Evolutionary conservation across 2,888 invertebrate genomes (phyloP), one percentile per base, ranked within the genome.

Genomic region (Agriopis leucophaearia): DNA sequence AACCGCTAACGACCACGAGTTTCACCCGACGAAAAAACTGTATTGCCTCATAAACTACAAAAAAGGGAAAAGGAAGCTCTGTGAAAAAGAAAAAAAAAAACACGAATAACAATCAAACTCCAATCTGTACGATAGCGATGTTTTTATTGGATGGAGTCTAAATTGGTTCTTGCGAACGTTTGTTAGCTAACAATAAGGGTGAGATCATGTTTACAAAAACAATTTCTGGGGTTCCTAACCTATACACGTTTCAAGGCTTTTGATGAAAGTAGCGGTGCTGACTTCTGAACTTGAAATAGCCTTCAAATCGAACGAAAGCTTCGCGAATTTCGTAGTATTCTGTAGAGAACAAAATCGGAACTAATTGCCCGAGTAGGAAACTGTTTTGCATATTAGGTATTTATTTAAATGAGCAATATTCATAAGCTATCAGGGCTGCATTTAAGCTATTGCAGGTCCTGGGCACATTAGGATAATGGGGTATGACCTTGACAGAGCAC

Each of bases 11-110:
- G 63, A 64, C 65, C 66, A 73, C 59, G 62, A 74, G 80, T 81
- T 82, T 81, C 81, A 76, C 80, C 75, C 75, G 72, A 66, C 54
- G 76, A 82, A 85, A 85, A 82, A 83, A 75, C 57, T 36, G 44
- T 51, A 47, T 69, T 67, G 68, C 50, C 63, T 67, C 70, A 58
- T 60, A 59, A 58, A 60, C 61, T 52, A 65, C 73, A 74, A 78
- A 70, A 75, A 70, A 67, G 63, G 66, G 68, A 71, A 69, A 75
- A 80, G 70, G 75, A 75, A 75, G 64, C 63, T 54, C 58, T 44
- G 18, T 61, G 54, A 50, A 56, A 65, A 73, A 79, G 54, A 50
- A 56, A 65, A 73, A 79, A 76, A 78, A 73, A 57, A 12, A 27
- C 27, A 38, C 71, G 55, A 64, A 66, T 68, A 72, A 59, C 71